A percentile compares a stretch with the other conserved stretches of the same genome.
Conservation (phyloP, 2,113 vertebrate species). For the Aptenodytes forsteri region DNA sequence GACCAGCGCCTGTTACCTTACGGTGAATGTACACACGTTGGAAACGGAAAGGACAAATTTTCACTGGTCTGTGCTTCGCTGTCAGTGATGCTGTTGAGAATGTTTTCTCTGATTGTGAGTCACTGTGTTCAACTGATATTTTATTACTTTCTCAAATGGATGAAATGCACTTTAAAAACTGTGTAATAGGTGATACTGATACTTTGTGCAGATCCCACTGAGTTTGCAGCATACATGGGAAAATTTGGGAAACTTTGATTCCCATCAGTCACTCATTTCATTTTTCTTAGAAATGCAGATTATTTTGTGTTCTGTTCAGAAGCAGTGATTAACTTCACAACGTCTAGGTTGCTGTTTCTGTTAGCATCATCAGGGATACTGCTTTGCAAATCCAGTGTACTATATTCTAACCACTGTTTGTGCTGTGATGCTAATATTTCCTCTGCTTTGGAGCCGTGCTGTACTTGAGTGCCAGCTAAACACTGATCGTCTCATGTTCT, state of each 20-base stretch:
- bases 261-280: background rate
- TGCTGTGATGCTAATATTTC: conserved; percentile 8
- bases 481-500: background rate
- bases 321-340: background rate
- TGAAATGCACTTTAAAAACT: conserved; percentile 40
- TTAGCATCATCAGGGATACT: conserved; percentile 29
- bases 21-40: background rate
- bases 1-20: accelerated
- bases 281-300: background rate
- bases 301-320: background rate
- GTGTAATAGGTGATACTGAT: background rate
- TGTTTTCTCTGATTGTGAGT: background rate
- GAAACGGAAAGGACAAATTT: background rate
- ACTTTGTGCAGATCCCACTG: conserved; percentile 14
- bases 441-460: conserved; percentile 26
- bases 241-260: background rate
- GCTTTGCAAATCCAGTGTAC: background rate
- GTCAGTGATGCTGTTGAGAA: background rate
- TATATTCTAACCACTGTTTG: background rate
- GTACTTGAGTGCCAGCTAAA: conserved; percentile 24
- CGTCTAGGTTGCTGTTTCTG: background rate
- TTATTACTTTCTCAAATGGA: background rate
- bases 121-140: background rate
- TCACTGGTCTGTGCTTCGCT: background rate
- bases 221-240: background rate